A percentile compares a stretch with the other conserved stretches of the same genome.
These are phyloP conservation scores for Gryllus bimaculatus DNA, from an alignment of 1,140 invertebrate species.

Conservation along the genomic window DNA sequence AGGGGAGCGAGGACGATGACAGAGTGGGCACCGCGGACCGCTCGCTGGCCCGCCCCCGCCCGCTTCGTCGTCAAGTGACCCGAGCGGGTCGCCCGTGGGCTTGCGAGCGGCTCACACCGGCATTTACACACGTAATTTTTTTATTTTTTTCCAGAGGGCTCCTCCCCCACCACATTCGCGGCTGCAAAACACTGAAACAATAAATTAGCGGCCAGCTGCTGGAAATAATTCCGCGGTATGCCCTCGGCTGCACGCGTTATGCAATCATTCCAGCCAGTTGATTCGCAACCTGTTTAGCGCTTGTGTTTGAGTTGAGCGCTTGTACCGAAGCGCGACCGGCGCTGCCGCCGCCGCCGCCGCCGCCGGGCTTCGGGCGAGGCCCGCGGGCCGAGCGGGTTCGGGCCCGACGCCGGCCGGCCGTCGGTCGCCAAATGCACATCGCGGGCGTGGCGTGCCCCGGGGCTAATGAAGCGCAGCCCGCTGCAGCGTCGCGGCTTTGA, in stretches of 20 bases:
- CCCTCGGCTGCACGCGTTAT: neutral
- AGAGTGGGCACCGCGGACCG: no score
- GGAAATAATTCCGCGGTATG: neutral
- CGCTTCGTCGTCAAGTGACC: no score
- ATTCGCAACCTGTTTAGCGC: neutral
- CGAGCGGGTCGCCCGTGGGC: neutral
- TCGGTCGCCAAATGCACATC: no score
- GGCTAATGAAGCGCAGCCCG: no score
- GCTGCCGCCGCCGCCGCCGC: no score
- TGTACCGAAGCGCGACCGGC: no score
- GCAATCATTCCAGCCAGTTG: constrained; percentile 3
- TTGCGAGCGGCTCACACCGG: neutral
- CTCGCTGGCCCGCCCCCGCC: no score
- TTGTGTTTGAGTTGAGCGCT: neutral
- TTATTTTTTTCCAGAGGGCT: neutral
- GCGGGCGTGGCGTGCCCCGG: no score
- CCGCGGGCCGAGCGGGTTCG: no score
- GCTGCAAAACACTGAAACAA: neutral
- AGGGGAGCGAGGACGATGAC: no score
- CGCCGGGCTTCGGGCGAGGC: neutral
- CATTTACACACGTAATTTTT: neutral
- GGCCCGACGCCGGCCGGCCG: no score
- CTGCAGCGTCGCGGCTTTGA: no score
- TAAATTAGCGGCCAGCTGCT: neutral
- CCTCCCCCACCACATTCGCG: neutral